Base-by-base conservation (phyloP, 2,113 vertebrate genomes). In the Pimephales promelas region DNA sequence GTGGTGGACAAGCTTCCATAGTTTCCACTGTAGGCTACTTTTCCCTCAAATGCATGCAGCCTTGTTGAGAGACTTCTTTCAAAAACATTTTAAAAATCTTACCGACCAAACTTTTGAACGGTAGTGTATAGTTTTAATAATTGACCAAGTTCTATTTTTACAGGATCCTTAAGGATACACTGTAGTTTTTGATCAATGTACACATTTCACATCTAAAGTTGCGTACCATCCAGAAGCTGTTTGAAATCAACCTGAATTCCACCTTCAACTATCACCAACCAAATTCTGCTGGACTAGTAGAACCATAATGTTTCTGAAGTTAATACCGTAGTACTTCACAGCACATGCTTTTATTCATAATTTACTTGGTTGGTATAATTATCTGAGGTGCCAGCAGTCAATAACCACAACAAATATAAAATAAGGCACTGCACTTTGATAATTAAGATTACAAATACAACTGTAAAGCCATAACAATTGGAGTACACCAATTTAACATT, bases 271-370 rank as follows among this genome's bases (percentile, higher is more conserved):
- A 36, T 24, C 22, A 56, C 36, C 68, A 45, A 43, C 36, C 36
- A 71, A 36, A 43, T 22, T 34, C 49, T 24, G 8, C 62, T 40
- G 4, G 66, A 40, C 34, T 22, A 57, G 31, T 34, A 54, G 28
- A 70, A 74, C 9, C 47, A 74, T 14, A 74, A 36, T 54, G 74
- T 54, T 74, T 74, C 73, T n/a, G 2, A 75, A 31, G 47, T 20
- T 31, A 10, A 54, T 31, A 22, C 14, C 5, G 45, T 22, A 75
- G 16, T 4, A 57, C 74, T 40, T 54, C 31, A 76, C 52, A 57
- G 11, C 31, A 40, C 52, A 36, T 76, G 20, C 49, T 57, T 57
- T 76, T 43, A 26, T 59, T n/a, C 8, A 61, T 78, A 26, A 61
- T 43, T 26, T 43, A 78, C 36, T 26, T 40, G 56, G 34, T 59